These are phyloP conservation scores for Clinocottus analis DNA, from an alignment of 2,113 vertebrate genomes.

Conservation along the genomic window DNA sequence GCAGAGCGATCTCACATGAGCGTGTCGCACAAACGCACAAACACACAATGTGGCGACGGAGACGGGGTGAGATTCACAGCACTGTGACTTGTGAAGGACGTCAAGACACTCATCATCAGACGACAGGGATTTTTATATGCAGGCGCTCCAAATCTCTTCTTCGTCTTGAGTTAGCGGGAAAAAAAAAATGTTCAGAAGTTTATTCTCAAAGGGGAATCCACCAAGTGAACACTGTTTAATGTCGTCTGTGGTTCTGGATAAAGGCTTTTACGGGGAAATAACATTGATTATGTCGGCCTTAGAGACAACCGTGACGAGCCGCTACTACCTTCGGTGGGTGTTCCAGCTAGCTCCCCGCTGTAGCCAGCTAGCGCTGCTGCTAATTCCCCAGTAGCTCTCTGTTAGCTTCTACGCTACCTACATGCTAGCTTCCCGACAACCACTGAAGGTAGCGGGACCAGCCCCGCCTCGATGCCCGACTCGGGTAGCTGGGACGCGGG, in stretches of 20 bases:
- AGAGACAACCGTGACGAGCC: too few species aligned
- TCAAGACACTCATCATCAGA: slow-evolving; percentile 16
- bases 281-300: not conserved
- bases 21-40: slow-evolving; percentile 55
- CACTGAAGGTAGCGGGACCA: too few species aligned
- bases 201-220: too few species aligned
- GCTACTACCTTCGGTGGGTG: too few species aligned
- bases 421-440: too few species aligned
- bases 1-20: slow-evolving; percentile 38
- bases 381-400: too few species aligned
- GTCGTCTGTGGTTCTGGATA: not conserved
- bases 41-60: slow-evolving; percentile 48
- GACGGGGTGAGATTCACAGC: slow-evolving; percentile 53
- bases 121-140: slow-evolving; percentile 42
- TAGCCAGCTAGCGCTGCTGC: too few species aligned
- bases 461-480: too few species aligned
- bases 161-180: slow-evolving; percentile 30
- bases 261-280: not conserved
- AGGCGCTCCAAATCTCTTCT: slow-evolving; percentile 45
- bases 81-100: slow-evolving; percentile 31
- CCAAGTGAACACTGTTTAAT: not conserved
- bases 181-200: not conserved
- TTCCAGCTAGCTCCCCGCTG: too few species aligned
- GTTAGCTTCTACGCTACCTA: too few species aligned
- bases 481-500: too few species aligned